Evolutionary conservation across 2,888 invertebrate species (phyloP).

Genomic region (Eupithecia insigniata): DNA sequence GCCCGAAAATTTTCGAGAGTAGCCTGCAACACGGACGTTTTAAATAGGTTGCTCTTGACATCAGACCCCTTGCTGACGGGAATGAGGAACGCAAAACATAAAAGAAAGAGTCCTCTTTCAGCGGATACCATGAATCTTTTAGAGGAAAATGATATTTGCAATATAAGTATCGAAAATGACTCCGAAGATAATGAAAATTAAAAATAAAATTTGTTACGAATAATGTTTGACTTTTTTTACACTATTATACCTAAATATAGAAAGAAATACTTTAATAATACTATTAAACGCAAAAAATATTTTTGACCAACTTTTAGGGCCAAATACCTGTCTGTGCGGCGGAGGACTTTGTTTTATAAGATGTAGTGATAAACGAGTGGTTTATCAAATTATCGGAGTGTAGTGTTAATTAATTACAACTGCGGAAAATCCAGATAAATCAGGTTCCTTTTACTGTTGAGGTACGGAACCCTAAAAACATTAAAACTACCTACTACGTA

Average conservation of each 20-base stretch:
- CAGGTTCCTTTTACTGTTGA: no score
- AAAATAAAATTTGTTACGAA: neutral
- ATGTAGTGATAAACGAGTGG: no score
- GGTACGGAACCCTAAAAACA: no score
- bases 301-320: no score
- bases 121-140: conserved; percentile 7
- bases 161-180: neutral
- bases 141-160: neutral
- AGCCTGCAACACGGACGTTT: conserved; percentile 30
- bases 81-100: conserved; percentile 19
- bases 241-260: neutral
- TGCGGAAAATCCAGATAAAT: no score
- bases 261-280: conserved; percentile 3
- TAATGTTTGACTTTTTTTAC: neutral
- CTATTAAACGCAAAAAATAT: no score
- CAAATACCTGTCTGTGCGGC: no score
- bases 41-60: conserved; percentile 33
- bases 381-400: no score
- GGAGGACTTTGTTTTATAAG: no score
- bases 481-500: no score
- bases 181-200: neutral
- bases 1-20: conserved; percentile 34
- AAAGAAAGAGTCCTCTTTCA: conserved; percentile 27
- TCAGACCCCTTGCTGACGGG: conserved; percentile 30
- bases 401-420: no score